These are phyloP conservation scores for Zoanthus sansibaricus DNA, from an alignment of 92 coral and sea anemone species.

Conservation along the genomic window DNA sequence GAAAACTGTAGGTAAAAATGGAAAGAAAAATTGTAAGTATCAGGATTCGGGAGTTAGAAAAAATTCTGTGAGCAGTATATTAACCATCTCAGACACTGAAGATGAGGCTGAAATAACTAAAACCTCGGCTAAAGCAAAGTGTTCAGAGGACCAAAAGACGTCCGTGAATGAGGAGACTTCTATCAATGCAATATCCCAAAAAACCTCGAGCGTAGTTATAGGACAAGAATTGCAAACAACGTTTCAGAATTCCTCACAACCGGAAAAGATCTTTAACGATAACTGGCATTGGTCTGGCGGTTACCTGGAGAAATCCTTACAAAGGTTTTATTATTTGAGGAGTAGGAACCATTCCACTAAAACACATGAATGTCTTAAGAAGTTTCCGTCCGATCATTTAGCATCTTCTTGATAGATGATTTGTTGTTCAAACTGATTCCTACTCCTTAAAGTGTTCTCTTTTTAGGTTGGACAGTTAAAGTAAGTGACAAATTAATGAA, in stretches of 20 bases:
- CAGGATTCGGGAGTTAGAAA: slow-evolving; percentile 13
- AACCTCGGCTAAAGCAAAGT: slow-evolving; percentile 27
- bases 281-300: slow-evolving; percentile 2
- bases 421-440: too few relatives aligned
- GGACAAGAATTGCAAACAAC: not conserved
- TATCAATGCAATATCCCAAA: slow-evolving; percentile 9
- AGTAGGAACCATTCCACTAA: not conserved
- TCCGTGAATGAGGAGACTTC: slow-evolving; percentile 27
- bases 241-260: not conserved
- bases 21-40: not conserved
- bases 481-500: too few relatives aligned
- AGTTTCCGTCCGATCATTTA: not conserved
- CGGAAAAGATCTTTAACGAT: not conserved
- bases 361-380: slow-evolving; percentile 14
- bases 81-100: slow-evolving; percentile 32
- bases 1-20: not conserved
- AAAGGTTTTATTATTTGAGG: not conserved
- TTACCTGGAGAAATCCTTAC: slow-evolving; percentile 10
- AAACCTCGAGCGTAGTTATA: not conserved
- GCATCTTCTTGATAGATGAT: too few relatives aligned
- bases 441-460: too few relatives aligned
- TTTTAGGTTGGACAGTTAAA: too few relatives aligned
- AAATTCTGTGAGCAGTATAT: not conserved
- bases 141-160: not conserved
- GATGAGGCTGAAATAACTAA: slow-evolving; percentile 25